Evolutionary conservation across 2,888 invertebrate genomes (phyloP), one percentile per base, ranked within the genome.

Genomic region (Zele albiditarsus): DNA sequence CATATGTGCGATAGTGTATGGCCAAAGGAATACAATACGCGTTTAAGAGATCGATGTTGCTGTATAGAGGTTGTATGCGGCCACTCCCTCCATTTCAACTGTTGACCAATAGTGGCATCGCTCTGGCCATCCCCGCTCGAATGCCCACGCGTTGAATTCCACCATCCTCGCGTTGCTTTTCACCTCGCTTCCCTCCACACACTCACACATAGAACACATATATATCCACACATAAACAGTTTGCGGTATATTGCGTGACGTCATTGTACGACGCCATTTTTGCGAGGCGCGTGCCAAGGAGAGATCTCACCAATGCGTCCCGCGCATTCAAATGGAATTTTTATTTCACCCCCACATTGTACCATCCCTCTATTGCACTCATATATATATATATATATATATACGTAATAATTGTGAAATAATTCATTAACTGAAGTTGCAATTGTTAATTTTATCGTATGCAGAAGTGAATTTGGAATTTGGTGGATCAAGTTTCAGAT

Each of bases 11-110:
- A 46, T 16, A 4, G 46, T 46, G 46, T 46, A 16, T 16, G 46
- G 10, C 42, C n/a, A n/a, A 28, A 25, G 25, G 60, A 49, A n/a
- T 38, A 33, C 28, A 71, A 71, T 77, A 77, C 71, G 68, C 71
- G 80, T 84, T 84, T 80, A 79, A 82, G 84, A 84, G 87, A 88
- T 88, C 88, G 86, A 88, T 88, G 87, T 85, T 85, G 86, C 85
- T 83, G 62, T 72, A 38, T 38, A 53, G 79, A 80, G 77, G 71
- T 77, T 75, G 77, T 66, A 65, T 82, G 82, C 84, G 87, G 86
- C 87, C 88, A 88, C 87, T 88, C 88, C 88, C 88, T 86, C 86
- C 86, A 85, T 82, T 28, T 80, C 81, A 72, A 74, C 78, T 74
- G 81, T 84, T 86, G 88, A 87, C 88, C 88, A 88, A 88, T 88